Base-by-base conservation (phyloP, 2,888 invertebrate species). In the Nemotelus nigrinus region DNA sequence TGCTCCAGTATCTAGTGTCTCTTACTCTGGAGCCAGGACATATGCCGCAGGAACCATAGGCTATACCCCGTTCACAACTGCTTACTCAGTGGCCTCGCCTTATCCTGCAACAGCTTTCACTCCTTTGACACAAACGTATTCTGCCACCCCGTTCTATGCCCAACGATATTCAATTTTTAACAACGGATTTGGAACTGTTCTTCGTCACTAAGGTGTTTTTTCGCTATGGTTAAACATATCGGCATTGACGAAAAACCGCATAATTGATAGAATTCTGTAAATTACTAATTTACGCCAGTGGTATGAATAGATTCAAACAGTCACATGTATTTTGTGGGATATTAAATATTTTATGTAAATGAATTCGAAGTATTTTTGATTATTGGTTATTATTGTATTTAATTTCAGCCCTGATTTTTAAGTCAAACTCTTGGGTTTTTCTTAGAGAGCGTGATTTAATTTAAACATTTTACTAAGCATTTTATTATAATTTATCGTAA, bases 101-200 rank as follows among this genome's bases (percentile, higher is more conserved):
- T 57, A 64, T 55, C 50, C 55, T 39, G 71, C 55, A 57, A 82
- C 82, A 77, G 82, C 82, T 55, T 80, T 80, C 50, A 81, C 82
- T 10, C 80, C 82, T 8, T 79, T 81, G 60, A 70, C 67, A n/a
- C 78, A 79, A 55, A 43, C 77, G 41, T 77, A 77, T 48, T 47
- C 70, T 8, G 8, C 77, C 2, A 2, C 70, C 3, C 60, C 64
- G n/a, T 41, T 60, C 67, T 77, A 77, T 70, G 77, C 70, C 8
- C 63, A 60, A 3, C 60, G 74, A 8, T 74, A 63, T n/a, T 43
- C 74, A 3, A 3, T 74, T 39, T 60, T 74, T 45, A 74, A 74
- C n/a, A 58, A 72, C n/a, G 72, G 72, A 2, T 72, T 57, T 58
- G 44, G 72, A 10, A 58, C 72, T 41, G 43, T 70, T 10, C 8